A percentile compares a stretch with the other conserved stretches of the same genome.
These are phyloP conservation scores for Corvus cornix DNA, from an alignment of 2,113 vertebrate species.

Conservation along the genomic window DNA sequence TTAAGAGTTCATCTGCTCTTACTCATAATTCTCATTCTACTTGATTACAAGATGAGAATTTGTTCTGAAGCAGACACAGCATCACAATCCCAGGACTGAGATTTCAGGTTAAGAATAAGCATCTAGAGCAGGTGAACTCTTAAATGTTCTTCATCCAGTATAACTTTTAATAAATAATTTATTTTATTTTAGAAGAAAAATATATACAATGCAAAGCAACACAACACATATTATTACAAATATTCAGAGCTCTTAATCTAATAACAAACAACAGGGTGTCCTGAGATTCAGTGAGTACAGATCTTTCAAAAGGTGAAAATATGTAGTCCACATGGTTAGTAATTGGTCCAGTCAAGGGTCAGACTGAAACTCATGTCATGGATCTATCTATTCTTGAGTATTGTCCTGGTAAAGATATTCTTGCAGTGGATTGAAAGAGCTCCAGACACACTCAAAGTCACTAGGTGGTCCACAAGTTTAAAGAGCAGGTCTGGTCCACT, in stretches of 20 bases:
- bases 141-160: conserved; percentile 11
- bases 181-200: conserved; percentile 52
- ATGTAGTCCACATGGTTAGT: conserved; percentile 56
- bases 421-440: conserved; percentile 65
- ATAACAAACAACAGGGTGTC: conserved; percentile 64
- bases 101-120: neutral
- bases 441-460: conserved; percentile 71
- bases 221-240: conserved; percentile 64
- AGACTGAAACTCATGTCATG: conserved; percentile 64
- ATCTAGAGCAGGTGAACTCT: conserved; percentile 40
- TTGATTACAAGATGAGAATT: neutral
- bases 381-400: conserved; percentile 69
- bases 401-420: conserved; percentile 66
- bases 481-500: conserved; percentile 67
- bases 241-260: conserved; percentile 61
- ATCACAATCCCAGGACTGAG: neutral
- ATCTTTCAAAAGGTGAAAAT: conserved; percentile 59
- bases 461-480: conserved; percentile 66
- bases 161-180: conserved; percentile 47
- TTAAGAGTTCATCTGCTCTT: conserved; percentile 50
- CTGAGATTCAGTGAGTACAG: conserved; percentile 66
- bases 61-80: neutral
- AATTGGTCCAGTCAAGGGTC: conserved; percentile 37
- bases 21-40: neutral
- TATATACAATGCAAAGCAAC: conserved; percentile 54